Evolutionary conservation across 2,888 invertebrate genomes (phyloP).

Genomic region (Torymus auratus): DNA sequence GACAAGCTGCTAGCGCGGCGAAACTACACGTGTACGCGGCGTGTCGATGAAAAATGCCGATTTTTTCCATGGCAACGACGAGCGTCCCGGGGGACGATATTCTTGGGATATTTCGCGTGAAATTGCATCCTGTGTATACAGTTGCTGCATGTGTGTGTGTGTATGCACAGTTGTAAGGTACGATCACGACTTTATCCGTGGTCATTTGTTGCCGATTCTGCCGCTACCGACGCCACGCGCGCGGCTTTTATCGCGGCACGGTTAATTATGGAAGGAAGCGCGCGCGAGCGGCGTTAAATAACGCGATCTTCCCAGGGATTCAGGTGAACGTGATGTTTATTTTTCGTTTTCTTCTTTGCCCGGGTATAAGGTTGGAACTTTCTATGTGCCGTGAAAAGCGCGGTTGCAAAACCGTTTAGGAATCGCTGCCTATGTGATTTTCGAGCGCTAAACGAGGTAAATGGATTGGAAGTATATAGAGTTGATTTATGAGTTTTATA

Average conservation of each 20-base stretch:
- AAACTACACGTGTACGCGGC: constrained; percentile 35
- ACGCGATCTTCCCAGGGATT: constrained; percentile 36
- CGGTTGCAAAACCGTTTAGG: neutral
- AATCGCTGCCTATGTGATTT: neutral
- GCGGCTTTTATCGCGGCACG: constrained; percentile 31
- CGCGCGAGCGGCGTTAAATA: constrained; percentile 9
- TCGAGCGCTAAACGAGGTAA: no score
- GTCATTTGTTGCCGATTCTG: constrained; percentile 24
- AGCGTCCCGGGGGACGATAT: constrained; percentile 13
- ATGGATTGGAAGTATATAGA: no score
- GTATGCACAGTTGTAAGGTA: neutral
- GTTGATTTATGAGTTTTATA: no score
- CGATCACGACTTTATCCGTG: constrained; percentile 20
- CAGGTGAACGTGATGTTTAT: constrained; percentile 4
- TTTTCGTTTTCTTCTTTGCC: neutral
- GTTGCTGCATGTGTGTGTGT: no score
- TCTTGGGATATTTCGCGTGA: constrained; percentile 29
- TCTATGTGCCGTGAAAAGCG: constrained; percentile 15
- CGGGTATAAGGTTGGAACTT: neutral
- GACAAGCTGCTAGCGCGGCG: constrained; percentile 20
- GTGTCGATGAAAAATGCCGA: neutral
- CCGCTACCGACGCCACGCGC: neutral
- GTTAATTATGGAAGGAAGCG: constrained; percentile 36
- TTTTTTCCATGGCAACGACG: no score
- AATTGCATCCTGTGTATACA: constrained; percentile 19